Evolutionary conservation across 2,797 vertebrate species (phyloP), one percentile per base, ranked within the genome.

Genomic region (Sternarchorhynchus goeldii): DNA sequence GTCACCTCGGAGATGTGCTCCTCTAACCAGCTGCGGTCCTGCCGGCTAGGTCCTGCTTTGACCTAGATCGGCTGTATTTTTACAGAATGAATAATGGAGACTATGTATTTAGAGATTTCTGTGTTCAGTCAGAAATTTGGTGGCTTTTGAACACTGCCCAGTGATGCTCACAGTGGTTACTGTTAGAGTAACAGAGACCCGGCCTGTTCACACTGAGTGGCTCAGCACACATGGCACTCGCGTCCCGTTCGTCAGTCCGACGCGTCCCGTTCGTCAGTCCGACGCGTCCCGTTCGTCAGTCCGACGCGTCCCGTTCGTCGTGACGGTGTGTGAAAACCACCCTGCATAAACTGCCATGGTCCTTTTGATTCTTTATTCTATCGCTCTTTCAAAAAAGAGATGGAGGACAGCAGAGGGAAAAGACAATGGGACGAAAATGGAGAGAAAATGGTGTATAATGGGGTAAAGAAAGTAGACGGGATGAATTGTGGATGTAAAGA

Each of bases 341-440:
- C 56, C 57, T 69, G 78, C 41, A 39, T 56, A 21, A 67, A 36
- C 58, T 63, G 56, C 57, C 32, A 7, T 75, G 57, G 6, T 56
- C 39, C 53, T 55, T 73, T 25, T 12, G 56, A 3, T 53, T 4
- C 4, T 62, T 67, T 59, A 70, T 55, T 63, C 20, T 12, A 36
- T 50, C 36, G 5, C 8, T n/a, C 53, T 58, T 14, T 5, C n/a
- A 20, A 25, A 25, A 25, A 25, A 25, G 0, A 64, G 14, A 50
- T 6, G 16, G 20, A 8, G 6, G 12, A 45, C 20, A 53, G 66
- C 8, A 5, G 20, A 25, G n/a, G 20, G 29, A 20, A 3, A 25
- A 10, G 20, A 50, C 45, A 12, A 50, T 29, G 7, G 12, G 21
- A 12, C 4, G 21, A 31, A 31, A 12, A 72, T 7, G 17, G 10